phyloP scores from a whole-genome alignment of 2,797 vertebrate species.

The Neoniphon sammara region DNA sequence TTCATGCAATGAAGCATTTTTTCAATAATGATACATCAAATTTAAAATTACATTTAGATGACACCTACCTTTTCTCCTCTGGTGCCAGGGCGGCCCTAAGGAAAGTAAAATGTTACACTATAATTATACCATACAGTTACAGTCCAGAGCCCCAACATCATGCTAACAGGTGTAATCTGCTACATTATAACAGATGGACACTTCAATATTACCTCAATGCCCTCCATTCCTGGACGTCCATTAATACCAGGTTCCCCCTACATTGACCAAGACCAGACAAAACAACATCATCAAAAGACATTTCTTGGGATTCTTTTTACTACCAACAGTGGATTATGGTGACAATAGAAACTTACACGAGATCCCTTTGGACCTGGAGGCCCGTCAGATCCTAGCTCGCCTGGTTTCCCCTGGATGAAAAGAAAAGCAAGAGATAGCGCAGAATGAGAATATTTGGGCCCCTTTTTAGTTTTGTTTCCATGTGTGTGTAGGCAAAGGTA shows the following conservation, averaged over 20 bases:
- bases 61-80: slow-evolving; percentile 87
- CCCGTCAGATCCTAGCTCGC: slow-evolving; percentile 74
- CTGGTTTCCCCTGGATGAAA: slow-evolving; percentile 79
- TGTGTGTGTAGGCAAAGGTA: slow-evolving; percentile 38
- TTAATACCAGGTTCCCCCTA: slow-evolving; percentile 87
- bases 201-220: slow-evolving; percentile 81
- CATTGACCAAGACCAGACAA: slow-evolving; percentile 56
- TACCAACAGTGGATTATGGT: slow-evolving; percentile 37
- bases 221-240: slow-evolving; percentile 85
- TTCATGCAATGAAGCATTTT: background rate
- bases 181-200: background rate
- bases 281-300: slow-evolving; percentile 38
- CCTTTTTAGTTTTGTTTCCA: slow-evolving; percentile 25
- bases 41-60: background rate
- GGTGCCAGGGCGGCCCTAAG: slow-evolving; percentile 84
- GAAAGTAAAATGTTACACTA: slow-evolving; percentile 2
- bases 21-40: background rate
- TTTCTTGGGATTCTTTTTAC: slow-evolving; percentile 29
- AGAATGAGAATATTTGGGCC: slow-evolving; percentile 45
- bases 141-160: background rate
- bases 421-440: slow-evolving; percentile 18
- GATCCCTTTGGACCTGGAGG: slow-evolving; percentile 74
- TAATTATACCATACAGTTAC: background rate
- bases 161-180: background rate
- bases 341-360: slow-evolving; percentile 70